These are phyloP conservation scores for Periophthalmus magnuspinnatus DNA, from an alignment of 2,797 vertebrate species.

Conservation along the genomic window DNA sequence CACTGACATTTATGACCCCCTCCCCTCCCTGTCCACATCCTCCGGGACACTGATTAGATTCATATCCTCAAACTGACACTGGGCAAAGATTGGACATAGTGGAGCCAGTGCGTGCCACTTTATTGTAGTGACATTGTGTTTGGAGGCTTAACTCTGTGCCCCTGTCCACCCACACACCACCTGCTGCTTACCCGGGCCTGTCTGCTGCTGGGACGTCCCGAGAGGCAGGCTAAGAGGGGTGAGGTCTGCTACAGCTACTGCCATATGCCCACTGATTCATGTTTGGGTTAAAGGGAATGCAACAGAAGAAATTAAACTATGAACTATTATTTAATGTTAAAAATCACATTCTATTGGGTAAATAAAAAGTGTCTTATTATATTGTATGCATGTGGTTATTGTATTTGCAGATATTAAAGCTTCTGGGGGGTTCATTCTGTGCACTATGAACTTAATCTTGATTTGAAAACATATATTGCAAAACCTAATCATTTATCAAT, in stretches of 20 bases:
- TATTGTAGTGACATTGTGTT: constrained; percentile 25
- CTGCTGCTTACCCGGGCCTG: constrained; percentile 50
- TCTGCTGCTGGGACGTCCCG: constrained; percentile 49
- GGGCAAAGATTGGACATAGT: constrained; percentile 7
- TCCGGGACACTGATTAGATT: background rate
- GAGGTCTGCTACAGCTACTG: constrained; percentile 35
- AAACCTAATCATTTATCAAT: no score
- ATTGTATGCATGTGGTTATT: no score
- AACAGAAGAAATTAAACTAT: no score
- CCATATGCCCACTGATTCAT: constrained; percentile 6
- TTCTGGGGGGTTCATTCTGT: no score
- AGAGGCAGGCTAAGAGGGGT: constrained; percentile 42
- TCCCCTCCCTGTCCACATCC: background rate
- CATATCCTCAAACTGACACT: constrained; percentile 12
- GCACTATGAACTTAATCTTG: no score
- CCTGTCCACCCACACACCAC: constrained; percentile 34
- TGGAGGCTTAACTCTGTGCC: constrained; percentile 33
- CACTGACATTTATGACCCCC: no score
- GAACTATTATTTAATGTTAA: no score
- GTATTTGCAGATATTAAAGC: no score
- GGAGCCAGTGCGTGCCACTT: background rate
- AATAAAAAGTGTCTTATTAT: no score
- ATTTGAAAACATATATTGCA: no score
- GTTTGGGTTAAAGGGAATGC: constrained; percentile 7
- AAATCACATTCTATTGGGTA: no score